Base-by-base conservation (phyloP, 2,888 invertebrate genomes). In the Neocrepidodera transversa region DNA sequence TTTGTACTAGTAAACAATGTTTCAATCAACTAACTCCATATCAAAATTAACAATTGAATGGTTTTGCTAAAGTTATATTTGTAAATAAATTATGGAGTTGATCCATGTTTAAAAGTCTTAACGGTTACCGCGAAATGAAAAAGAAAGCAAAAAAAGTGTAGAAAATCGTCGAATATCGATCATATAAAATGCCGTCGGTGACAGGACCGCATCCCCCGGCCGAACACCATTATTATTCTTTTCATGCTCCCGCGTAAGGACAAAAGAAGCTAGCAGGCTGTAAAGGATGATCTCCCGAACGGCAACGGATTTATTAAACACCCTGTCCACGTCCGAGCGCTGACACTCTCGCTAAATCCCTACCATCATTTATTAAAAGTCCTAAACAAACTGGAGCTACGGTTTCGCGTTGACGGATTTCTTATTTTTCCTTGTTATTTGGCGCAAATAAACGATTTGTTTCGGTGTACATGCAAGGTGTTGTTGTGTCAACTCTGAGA, bases 301-400 rank as follows among this genome's bases (percentile, higher is more conserved):
- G 45, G 38, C 56, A 47, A 49, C 38, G 57, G 52, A 57, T 54
- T 60, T 57, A 60, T 63, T 63, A 54, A 54, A 54, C 50, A 54
- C 54, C 58, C 60, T 28, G 54, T 56, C 47, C 60, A 64, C 61
- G 60, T 64, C 49, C 61, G 49, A 43, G 58, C 52, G 55, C 56
- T 57, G 58, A 61, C 63, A 61, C 57, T 61, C 53, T 61, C 40
- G 47, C 60, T 51, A 59, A 64, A 64, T 64, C 60, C 61, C 58
- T 48, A 51, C 52, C 58, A 59, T 61, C 61, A 62, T 64, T 62
- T 64, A 64, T 64, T 64, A 64, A 58, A 56, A 60, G 61, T 64
- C 64, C 64, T 59, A 61, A 64, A 62, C 61, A 61, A 64, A 62
- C 61, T 59, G 59, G 59, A 43, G 53, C 52, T 51, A 43, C 43